phyloP scores from a whole-genome alignment of 2,797 vertebrate genomes.

The Alouatta caraya region DNA sequence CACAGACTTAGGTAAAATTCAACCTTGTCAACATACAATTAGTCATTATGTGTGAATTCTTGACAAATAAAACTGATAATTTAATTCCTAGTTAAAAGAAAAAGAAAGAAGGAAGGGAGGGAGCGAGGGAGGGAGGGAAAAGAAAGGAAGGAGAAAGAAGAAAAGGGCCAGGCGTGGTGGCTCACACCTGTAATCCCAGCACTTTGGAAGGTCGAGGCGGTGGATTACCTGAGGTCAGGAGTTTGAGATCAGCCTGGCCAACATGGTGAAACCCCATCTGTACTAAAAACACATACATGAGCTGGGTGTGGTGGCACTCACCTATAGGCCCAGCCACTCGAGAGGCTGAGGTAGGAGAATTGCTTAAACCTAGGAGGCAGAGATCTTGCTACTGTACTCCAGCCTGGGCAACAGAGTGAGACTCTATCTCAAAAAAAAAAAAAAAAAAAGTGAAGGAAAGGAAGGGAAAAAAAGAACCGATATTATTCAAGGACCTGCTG shows the following conservation, averaged over 20 bases:
- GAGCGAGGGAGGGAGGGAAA: too few species aligned
- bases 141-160: too few species aligned
- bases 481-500: too few species aligned
- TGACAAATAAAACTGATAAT: too few species aligned
- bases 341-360: background rate
- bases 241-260: background rate
- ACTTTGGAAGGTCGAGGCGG: background rate
- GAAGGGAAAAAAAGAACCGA: too few species aligned
- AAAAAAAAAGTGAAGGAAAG: too few species aligned
- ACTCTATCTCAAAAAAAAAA: background rate
- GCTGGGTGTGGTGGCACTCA: fast-evolving
- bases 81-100: too few species aligned
- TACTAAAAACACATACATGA: background rate
- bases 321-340: background rate
- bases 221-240: background rate
- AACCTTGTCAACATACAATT: too few species aligned
- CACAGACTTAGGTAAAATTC: too few species aligned
- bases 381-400: background rate
- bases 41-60: too few species aligned
- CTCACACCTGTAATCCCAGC: background rate
- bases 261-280: background rate
- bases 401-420: background rate
- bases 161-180: background rate
- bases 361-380: background rate
- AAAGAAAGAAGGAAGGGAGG: too few species aligned